Conservation (phyloP, 2,888 invertebrate genomes). For the Ceraclea dissimilis region DNA sequence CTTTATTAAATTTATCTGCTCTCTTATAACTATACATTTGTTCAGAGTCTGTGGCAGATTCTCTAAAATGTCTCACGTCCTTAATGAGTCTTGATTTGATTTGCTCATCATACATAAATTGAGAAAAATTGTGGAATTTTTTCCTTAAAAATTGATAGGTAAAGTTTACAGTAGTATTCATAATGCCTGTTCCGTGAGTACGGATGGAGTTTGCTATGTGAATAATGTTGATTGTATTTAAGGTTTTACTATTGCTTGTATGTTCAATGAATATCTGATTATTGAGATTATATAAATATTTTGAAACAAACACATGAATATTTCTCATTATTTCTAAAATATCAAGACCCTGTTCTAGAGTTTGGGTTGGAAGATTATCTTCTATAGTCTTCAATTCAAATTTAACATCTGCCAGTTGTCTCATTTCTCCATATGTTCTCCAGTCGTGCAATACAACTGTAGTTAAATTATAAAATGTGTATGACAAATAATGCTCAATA, state of each 20-base stretch:
- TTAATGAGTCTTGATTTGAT: conserved; percentile 91
- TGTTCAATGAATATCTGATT: conserved; percentile 94
- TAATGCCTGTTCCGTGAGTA: conserved; percentile 94
- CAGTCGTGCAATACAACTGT: conserved; percentile 96
- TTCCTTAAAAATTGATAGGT: conserved; percentile 90
- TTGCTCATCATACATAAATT: conserved; percentile 96
- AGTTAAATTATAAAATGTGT: conserved; percentile 94
- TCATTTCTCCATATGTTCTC: conserved; percentile 96
- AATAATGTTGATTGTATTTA: conserved; percentile 90
- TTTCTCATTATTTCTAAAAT: conserved; percentile 96
- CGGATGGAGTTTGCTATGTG: conserved; percentile 96
- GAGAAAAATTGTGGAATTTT: conserved; percentile 90
- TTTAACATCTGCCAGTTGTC: conserved; percentile 81
- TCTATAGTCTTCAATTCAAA: conserved; percentile 76
- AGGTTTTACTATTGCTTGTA: conserved; percentile 82
- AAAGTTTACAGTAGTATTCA: conserved; percentile 90
- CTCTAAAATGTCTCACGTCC: conserved; percentile 76
- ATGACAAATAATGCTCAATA: conserved; percentile 87
- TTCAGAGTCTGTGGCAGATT: conserved; percentile 56
- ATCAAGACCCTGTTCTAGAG: conserved; percentile 93
- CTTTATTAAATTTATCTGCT: conserved; percentile 89
- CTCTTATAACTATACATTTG: conserved; percentile 79
- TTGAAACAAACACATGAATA: conserved; percentile 88
- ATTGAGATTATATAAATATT: conserved; percentile 91
- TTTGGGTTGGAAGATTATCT: conserved; percentile 92